Conservation (phyloP, 1,140 invertebrate genomes). For the Drosophila neocordata region DNA sequence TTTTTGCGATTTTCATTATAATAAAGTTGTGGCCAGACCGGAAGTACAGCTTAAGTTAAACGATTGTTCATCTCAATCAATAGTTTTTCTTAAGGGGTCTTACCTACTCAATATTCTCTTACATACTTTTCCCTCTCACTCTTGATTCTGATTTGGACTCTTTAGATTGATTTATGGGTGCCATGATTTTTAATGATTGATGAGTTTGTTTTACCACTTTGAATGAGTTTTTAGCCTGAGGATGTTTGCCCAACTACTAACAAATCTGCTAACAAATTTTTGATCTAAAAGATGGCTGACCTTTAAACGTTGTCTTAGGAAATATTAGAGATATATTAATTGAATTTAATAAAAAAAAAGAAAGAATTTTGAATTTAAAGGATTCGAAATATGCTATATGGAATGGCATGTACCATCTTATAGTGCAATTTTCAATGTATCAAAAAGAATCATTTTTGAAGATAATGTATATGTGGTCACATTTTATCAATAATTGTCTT, state of each 20-base stretch:
- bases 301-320: no score
- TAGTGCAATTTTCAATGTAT: no score
- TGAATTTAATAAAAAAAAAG: no score
- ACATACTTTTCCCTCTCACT: not conserved
- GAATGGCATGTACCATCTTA: no score
- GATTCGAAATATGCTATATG: no score
- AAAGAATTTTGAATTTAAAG: no score
- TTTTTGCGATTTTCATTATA: slow-evolving; percentile 50
- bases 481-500: no score
- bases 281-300: not conserved
- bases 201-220: slow-evolving; percentile 44
- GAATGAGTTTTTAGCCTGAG: slow-evolving; percentile 14
- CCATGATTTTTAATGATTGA: slow-evolving; percentile 64
- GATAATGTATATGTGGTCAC: no score
- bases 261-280: slow-evolving; percentile 24
- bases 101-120: slow-evolving; percentile 12
- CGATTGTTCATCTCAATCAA: slow-evolving; percentile 53
- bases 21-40: slow-evolving; percentile 33
- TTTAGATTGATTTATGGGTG: slow-evolving; percentile 68
- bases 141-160: slow-evolving; percentile 25
- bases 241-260: slow-evolving; percentile 50
- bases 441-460: no score
- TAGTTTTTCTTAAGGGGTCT: slow-evolving; percentile 33
- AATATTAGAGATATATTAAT: no score
- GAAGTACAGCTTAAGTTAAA: slow-evolving; percentile 57